Evolutionary conservation across 2,113 vertebrate genomes (phyloP).

Genomic region (Halcyon malimbica): DNA sequence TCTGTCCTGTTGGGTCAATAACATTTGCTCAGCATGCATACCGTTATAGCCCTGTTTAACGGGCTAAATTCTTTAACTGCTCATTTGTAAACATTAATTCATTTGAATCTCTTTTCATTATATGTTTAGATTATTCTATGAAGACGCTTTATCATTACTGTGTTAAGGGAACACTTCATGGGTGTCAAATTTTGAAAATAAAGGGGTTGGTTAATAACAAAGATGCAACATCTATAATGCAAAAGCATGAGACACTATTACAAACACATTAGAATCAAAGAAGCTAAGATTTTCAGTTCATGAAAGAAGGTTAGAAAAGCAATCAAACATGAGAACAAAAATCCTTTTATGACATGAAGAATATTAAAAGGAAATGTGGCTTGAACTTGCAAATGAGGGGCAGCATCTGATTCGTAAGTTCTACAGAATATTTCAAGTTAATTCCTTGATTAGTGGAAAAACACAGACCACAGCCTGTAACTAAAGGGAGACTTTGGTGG

Average conservation of each 20-base stretch:
- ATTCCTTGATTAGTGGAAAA: too few relatives aligned
- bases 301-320: not conserved
- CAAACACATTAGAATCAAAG: not conserved
- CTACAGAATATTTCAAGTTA: not conserved
- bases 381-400: not conserved
- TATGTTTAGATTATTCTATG: not conserved
- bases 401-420: not conserved
- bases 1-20: not conserved
- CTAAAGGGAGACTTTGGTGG: rapidly evolving
- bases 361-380: not conserved
- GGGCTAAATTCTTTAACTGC: not conserved
- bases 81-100: not conserved
- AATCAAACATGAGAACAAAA: not conserved
- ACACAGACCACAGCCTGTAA: not conserved
- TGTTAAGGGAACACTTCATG: not conserved
- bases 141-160: not conserved
- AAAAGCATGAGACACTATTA: not conserved
- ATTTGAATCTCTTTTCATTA: not conserved
- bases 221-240: not conserved
- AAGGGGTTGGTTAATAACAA: not conserved
- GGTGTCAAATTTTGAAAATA: not conserved
- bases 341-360: not conserved
- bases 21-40: not conserved
- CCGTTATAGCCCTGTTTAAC: not conserved
- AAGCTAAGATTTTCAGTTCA: not conserved